A percentile compares a stretch with the other conserved stretches of the same genome.
Conservation (phyloP, 2,797 vertebrate genomes). For the Triplophysa yarkandensis region DNA sequence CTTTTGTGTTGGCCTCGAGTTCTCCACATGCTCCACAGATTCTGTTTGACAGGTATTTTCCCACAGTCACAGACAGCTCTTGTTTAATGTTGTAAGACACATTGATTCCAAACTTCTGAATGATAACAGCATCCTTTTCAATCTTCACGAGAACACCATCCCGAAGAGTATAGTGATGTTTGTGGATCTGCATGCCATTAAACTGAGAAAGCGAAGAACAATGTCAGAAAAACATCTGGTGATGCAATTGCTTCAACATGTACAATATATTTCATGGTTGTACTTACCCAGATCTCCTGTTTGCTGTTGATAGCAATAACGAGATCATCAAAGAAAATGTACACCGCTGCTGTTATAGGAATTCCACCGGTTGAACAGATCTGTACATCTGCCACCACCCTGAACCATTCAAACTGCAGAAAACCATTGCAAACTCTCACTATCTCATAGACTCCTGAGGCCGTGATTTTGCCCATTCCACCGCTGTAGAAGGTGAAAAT, state of each 20-base stretch:
- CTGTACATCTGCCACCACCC: conserved; percentile 62
- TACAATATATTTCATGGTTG: neutral
- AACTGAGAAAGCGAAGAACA: conserved; percentile 48
- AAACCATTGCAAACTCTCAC: conserved; percentile 47
- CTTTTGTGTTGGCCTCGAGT: conserved; percentile 17
- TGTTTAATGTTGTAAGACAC: conserved; percentile 55
- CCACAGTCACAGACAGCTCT: conserved; percentile 48
- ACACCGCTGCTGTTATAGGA: conserved; percentile 20
- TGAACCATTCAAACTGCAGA: conserved; percentile 62
- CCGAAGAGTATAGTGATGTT: conserved; percentile 18
- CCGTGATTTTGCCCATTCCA: conserved; percentile 66
- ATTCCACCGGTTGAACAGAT: conserved; percentile 58
- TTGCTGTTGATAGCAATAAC: conserved; percentile 48
- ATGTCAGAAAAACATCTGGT: neutral
- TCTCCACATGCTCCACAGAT: conserved; percentile 60
- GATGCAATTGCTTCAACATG: no score
- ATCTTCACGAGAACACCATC: conserved; percentile 46
- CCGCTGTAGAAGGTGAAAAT: conserved; percentile 71
- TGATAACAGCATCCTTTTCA: conserved; percentile 26
- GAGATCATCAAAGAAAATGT: conserved; percentile 55
- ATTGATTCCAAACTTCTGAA: conserved; percentile 51
- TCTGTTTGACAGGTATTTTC: conserved; percentile 39
- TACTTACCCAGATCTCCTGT: conserved; percentile 61
- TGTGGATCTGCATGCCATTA: conserved; percentile 52
- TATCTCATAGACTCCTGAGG: conserved; percentile 71